phyloP scores from a whole-genome alignment of 2,113 vertebrate genomes.

The Columba janthina region DNA sequence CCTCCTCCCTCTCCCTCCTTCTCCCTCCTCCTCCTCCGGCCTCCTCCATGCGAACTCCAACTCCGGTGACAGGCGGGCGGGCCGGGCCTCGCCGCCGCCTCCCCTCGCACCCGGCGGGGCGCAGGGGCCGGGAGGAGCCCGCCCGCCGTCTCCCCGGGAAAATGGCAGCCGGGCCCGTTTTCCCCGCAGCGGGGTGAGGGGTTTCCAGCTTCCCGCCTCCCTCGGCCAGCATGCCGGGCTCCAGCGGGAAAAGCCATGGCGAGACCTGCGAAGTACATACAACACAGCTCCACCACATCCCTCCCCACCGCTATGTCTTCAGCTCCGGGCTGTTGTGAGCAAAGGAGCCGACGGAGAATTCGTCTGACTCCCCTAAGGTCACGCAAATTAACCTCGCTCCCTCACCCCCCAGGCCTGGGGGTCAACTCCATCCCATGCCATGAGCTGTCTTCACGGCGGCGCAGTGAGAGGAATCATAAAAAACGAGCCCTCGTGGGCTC shows the following conservation, averaged over 20 bases:
- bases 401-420: neutral
- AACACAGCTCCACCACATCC: fast-evolving
- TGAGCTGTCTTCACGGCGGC: fast-evolving
- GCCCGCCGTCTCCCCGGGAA: constrained; percentile 44
- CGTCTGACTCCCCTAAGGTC: neutral
- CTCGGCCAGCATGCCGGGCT: neutral
- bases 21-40: constrained; percentile 56
- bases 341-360: neutral
- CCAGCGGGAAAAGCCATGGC: neutral
- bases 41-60: constrained; percentile 75
- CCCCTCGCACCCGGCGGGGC: neutral
- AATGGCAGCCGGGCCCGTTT: constrained; percentile 42
- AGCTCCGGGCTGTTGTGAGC: neutral
- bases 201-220: neutral
- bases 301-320: neutral
- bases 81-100: constrained; percentile 44
- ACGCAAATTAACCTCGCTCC: neutral
- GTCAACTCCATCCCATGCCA: neutral
- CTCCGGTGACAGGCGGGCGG: constrained; percentile 74
- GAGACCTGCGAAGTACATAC: neutral
- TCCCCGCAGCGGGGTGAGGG: too few relatives aligned
- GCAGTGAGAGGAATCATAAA: neutral
- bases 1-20: constrained; percentile 45
- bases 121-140: constrained; percentile 61
- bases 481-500: neutral